These are phyloP conservation scores for Cochlearius cochlearius DNA, from an alignment of 2,113 vertebrate genomes.

Conservation along the genomic window DNA sequence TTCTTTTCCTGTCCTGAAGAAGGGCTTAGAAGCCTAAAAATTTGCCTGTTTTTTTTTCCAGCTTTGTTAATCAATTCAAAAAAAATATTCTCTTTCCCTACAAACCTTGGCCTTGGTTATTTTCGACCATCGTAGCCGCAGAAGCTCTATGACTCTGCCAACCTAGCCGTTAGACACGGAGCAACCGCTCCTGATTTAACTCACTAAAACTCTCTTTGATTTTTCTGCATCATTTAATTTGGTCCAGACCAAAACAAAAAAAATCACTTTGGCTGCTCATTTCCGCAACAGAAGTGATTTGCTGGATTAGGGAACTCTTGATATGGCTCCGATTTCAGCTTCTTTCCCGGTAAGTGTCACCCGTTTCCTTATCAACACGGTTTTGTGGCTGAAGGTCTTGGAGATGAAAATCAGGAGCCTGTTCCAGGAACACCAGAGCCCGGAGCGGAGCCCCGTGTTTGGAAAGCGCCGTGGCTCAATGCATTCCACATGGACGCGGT, in stretches of 20 bases:
- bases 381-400: not conserved
- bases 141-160: not conserved
- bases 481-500: not conserved
- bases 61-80: not conserved
- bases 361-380: not conserved
- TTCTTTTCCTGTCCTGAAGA: not conserved
- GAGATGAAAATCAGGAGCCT: not conserved
- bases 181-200: not conserved
- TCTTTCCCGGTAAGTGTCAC: not conserved
- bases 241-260: not conserved
- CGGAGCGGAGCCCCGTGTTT: not conserved
- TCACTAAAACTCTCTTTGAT: not conserved
- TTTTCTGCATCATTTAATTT: not conserved
- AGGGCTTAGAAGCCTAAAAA: not conserved
- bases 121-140: not conserved
- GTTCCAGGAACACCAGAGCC: not conserved
- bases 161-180: not conserved
- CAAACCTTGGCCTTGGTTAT: not conserved
- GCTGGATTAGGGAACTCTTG: not conserved
- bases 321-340: accelerated
- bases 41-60: not conserved
- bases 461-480: not conserved
- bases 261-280: not conserved
- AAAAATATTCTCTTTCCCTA: not conserved
- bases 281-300: not conserved